A percentile compares a stretch with the other conserved stretches of the same genome.
Evolutionary conservation across 2,113 vertebrate species (phyloP).

Genomic region (Boleophthalmus pectinirostris): DNA sequence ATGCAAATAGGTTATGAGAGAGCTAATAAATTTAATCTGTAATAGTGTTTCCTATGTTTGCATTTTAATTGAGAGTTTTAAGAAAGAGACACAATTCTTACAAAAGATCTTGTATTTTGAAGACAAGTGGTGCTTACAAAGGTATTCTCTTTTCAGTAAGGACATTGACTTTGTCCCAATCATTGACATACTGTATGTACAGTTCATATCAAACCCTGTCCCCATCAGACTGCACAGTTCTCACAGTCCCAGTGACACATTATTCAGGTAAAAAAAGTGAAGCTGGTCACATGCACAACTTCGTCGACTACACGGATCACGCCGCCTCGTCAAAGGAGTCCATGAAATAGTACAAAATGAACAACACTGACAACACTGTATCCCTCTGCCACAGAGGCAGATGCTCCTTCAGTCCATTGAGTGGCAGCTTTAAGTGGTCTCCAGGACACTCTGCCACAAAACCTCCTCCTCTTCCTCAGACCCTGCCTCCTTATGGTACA

Average conservation of each 20-base stretch:
- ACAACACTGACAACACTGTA: constrained; percentile 66
- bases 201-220: constrained; percentile 77
- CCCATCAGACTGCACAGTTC: constrained; percentile 50
- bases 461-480: constrained; percentile 37
- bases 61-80: constrained; percentile 28
- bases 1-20: constrained; percentile 10
- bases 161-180: constrained; percentile 75
- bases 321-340: constrained; percentile 71
- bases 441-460: constrained; percentile 61
- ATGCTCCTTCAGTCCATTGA: constrained; percentile 49
- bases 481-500: constrained; percentile 37
- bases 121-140: constrained; percentile 92
- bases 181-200: constrained; percentile 76
- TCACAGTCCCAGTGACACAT: constrained; percentile 71
- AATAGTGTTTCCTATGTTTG: constrained; percentile 17
- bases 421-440: constrained; percentile 52
- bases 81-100: constrained; percentile 57
- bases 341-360: constrained; percentile 72
- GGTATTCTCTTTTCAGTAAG: constrained; percentile 78
- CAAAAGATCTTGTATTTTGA: constrained; percentile 87
- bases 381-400: constrained; percentile 48
- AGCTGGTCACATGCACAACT: constrained; percentile 86
- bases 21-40: constrained; percentile 17
- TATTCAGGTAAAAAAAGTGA: constrained; percentile 82
- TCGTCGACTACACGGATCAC: constrained; percentile 70